A percentile compares a stretch with the other conserved stretches of the same genome.
phyloP scores from a whole-genome alignment of 2,113 vertebrate species.

The Neopipo cinnamomea region DNA sequence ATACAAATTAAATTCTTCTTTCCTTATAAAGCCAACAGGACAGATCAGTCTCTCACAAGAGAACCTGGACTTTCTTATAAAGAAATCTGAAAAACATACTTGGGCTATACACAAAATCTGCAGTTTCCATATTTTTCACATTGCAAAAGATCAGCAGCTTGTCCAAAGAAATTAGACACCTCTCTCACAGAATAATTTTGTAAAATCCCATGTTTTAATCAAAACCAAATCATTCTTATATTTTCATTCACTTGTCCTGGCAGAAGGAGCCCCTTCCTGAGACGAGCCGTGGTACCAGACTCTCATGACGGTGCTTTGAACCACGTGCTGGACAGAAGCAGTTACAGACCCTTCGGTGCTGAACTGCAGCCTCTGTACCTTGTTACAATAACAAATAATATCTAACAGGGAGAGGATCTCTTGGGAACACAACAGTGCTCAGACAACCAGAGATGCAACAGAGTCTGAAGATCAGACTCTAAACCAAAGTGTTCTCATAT shows the following conservation, averaged over 20 bases:
- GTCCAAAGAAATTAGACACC: not conserved
- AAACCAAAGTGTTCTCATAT: not conserved
- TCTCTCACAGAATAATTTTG: not conserved
- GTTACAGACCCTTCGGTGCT: fast-evolving
- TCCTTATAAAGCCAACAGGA: not conserved
- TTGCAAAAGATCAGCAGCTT: not conserved
- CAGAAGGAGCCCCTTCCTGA: not conserved
- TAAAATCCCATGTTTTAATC: not conserved
- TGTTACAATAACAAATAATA: not conserved
- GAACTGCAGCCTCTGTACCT: not conserved
- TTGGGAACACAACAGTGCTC: not conserved
- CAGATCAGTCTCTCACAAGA: not conserved
- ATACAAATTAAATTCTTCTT: not conserved
- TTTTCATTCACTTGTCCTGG: not conserved
- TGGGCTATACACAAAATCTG: not conserved
- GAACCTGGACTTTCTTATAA: not conserved
- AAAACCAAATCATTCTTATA: not conserved
- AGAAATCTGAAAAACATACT: not conserved
- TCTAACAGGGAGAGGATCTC: not conserved
- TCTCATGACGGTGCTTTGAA: not conserved
- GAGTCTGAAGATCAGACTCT: not conserved
- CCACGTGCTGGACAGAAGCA: not conserved
- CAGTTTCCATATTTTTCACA: not conserved
- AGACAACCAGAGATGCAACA: not conserved
- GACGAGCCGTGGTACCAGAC: not conserved